Evolutionary conservation across 2,113 vertebrate species (phyloP), one percentile per base, ranked within the genome.

Genomic region (Pipa parva): DNA sequence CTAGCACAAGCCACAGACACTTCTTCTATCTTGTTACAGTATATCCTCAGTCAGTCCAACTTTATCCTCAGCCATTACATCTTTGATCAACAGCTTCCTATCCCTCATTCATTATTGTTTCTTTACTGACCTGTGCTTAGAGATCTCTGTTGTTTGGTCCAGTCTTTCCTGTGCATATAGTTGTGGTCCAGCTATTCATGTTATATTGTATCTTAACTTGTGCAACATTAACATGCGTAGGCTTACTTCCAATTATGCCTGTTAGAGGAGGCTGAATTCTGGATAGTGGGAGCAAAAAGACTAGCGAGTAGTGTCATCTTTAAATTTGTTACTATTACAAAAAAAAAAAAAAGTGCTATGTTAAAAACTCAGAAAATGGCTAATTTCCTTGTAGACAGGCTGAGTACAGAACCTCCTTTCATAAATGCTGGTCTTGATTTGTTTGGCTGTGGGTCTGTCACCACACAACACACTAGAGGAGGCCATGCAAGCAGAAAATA

Each of bases 301-400:
- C 27, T 31, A 3, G 56, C 75, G 17, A 20, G 7, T 12, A 58
- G 26, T 31, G 2, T n/a, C 27, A 31, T 57, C 28, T 27, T 29
- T 17, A 33, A 21, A 31, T 33, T n/a, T n/a, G n/a, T n/a, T n/a
- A n/a, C 4, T 36, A 18, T 22, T 18, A 37, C 22, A 20, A 31
- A 28, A 17, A 33, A 27, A 17, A 52, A 52, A 26, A 22, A 27
- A 11, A 52, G 50, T 5, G 54, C 27, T 17, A 31, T 31, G 54
- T 31, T 56, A 31, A n/a, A n/a, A 24, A 31, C 67, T 21, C 70
- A 76, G 12, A 62, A 72, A 33, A 74, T 76, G 76, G 74, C 65
- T 28, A 31, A 49, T 9, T 20, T 76, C 2, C 76, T 52, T 3
- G 20, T 21, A 15, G 63, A 77, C 9, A 45, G 62, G 7, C 20